Conservation (phyloP, 2,797 vertebrate species). For the Hyperoplus immaculatus region DNA sequence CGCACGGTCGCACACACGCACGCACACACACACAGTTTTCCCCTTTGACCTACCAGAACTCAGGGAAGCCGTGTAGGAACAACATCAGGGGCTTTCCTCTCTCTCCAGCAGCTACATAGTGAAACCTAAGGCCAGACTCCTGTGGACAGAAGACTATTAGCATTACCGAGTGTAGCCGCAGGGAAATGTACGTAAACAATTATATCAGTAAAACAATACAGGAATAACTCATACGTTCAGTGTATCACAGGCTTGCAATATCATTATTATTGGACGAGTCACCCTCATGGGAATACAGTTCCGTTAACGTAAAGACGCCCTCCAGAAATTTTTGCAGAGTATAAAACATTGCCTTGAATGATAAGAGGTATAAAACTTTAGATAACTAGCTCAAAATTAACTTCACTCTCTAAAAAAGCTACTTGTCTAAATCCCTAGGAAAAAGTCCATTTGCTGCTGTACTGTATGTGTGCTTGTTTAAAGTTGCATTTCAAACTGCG, state of each 20-base stretch:
- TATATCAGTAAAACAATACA: conserved; percentile 5
- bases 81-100: conserved; percentile 98
- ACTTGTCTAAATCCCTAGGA: too few species aligned
- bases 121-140: conserved; percentile 98
- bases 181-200: not conserved
- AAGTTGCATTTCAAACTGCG: too few species aligned
- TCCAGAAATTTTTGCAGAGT: not conserved
- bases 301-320: not conserved
- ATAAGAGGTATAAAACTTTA: not conserved
- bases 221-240: not conserved
- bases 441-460: too few species aligned
- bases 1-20: too few species aligned
- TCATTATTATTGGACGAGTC: not conserved
- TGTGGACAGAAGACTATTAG: conserved; percentile 59
- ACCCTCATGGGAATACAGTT: not conserved
- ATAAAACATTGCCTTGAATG: not conserved
- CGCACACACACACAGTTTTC: not conserved
- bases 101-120: conserved; percentile 98
- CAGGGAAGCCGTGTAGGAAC: conserved; percentile 97
- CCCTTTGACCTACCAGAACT: conserved; percentile 95
- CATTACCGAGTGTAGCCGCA: not conserved
- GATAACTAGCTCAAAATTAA: too few species aligned
- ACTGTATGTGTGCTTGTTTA: too few species aligned
- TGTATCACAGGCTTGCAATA: not conserved
- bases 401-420: too few species aligned